A percentile compares a stretch with the other conserved stretches of the same genome.
These are phyloP conservation scores for Eretmocerus hayati DNA, from an alignment of 2,888 invertebrate genomes.

Conservation along the genomic window DNA sequence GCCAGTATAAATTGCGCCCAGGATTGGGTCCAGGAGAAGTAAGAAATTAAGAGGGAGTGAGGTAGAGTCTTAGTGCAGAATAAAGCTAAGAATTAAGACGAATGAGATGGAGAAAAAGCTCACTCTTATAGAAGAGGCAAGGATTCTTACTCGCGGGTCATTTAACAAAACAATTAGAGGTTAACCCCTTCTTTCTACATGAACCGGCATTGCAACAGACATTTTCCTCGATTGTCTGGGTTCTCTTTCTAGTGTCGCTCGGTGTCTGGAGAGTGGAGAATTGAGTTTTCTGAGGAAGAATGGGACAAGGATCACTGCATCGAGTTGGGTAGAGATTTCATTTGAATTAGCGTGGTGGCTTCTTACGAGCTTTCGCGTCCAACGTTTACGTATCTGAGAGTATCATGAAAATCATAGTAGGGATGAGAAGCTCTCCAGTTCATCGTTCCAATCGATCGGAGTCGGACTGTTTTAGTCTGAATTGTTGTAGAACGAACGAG, in stretches of 20 bases:
- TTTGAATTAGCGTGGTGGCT: conserved; percentile 21
- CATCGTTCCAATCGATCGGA: no score
- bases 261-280: neutral
- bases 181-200: conserved; percentile 46
- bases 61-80: conserved; percentile 48
- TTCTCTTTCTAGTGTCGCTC: neutral
- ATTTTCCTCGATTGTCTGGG: no score
- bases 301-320: conserved; percentile 17
- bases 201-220: no score
- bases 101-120: conserved; percentile 34
- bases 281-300: conserved; percentile 19
- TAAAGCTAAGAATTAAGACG: conserved; percentile 48
- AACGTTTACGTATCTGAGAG: no score
- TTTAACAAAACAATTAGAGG: conserved; percentile 49
- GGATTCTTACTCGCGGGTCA: conserved; percentile 49
- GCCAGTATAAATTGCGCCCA: conserved; percentile 44
- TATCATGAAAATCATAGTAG: no score
- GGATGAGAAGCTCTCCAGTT: no score
- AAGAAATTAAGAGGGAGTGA: conserved; percentile 48
- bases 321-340: conserved; percentile 16
- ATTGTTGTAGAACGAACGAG: no score
- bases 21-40: conserved; percentile 40
- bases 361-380: no score
- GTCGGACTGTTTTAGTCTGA: no score
- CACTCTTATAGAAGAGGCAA: no score